Evolutionary conservation across 2,888 invertebrate genomes (phyloP), one percentile per base, ranked within the genome.

Genomic region (Andrena marginata): DNA sequence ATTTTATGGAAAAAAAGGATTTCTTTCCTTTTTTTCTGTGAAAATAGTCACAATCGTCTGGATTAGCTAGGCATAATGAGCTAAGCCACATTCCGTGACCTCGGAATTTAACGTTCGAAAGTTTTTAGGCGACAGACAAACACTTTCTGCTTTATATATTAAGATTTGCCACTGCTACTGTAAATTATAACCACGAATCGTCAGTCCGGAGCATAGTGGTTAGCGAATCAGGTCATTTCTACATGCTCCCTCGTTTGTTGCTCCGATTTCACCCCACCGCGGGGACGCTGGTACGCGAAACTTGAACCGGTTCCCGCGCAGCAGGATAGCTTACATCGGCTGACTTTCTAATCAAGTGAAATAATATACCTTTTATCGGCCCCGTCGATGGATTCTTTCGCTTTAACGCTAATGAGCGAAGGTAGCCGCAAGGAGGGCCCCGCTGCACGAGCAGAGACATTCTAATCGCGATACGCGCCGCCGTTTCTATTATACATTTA

Each of bases 341-440:
- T 59, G 69, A 82, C 82, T 82, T 82, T 82, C 82, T 82, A 82
- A 76, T 82, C 76, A 64, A 60, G 72, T 69, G 54, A 76, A 82
- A 82, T 73, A 82, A 80, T 80, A 67, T 71, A 65, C 49, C 56
- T 75, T 75, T 80, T 59, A 71, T 82, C 59, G 68, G 71, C n/a
- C 48, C 67, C 56, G 74, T 70, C 74, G 80, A 56, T 31, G 35
- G 64, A 75, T 75, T 80, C 75, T 74, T 73, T 75, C 33, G 49
- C 29, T 54, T 33, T 26, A 29, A 42, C 35, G 31, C 33, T 75
- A 75, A 51, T 20, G 20, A 63, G 49, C 26, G 49, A 29, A 23
- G 23, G n/a, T 42, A 60, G 31, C 16, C 16, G 42, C 42, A 42
- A 68, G 20, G 49, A 31, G 23, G 29, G 10, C 13, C n/a, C 26